A percentile compares a stretch with the other conserved stretches of the same genome.
Evolutionary conservation across 2,113 vertebrate genomes (phyloP).

Genomic region (Dicentrarchus labrax): DNA sequence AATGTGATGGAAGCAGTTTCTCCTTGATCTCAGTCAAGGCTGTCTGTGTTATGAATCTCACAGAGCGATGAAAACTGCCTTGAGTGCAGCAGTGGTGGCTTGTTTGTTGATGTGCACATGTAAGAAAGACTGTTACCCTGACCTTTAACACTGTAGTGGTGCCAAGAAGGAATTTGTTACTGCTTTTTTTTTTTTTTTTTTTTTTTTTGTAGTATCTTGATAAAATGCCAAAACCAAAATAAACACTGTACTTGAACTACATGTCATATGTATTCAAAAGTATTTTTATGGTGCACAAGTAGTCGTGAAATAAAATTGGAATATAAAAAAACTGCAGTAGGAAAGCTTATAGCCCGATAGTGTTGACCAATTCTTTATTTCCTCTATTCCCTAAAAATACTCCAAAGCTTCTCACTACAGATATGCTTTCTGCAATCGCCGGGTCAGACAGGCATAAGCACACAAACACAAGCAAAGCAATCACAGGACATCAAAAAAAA

Average conservation of each 20-base stretch:
- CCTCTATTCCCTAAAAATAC: constrained; percentile 28
- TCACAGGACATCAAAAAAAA: constrained; percentile 22
- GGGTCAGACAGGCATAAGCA: constrained; percentile 22
- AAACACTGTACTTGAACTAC: constrained; percentile 27
- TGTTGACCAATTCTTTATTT: constrained; percentile 21
- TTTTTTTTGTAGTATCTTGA: constrained; percentile 36
- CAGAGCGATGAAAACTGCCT: constrained; percentile 56
- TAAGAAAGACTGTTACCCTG: constrained; percentile 51
- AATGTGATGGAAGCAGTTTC: constrained; percentile 43
- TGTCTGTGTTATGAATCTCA: constrained; percentile 45
- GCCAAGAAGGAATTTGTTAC: constrained; percentile 56
- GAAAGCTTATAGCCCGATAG: not conserved
- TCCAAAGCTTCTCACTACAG: constrained; percentile 16
- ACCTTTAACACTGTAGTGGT: constrained; percentile 56
- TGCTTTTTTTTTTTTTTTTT: constrained; percentile 39
- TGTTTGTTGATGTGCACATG: constrained; percentile 42
- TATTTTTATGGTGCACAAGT: constrained; percentile 35
- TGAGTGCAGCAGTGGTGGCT: constrained; percentile 46
- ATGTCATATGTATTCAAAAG: constrained; percentile 29
- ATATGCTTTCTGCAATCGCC: constrained; percentile 17
- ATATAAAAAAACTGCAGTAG: constrained; percentile 30
- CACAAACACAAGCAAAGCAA: constrained; percentile 16
- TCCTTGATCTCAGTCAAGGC: constrained; percentile 66
- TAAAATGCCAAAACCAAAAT: constrained; percentile 65
- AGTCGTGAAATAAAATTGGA: constrained; percentile 10